phyloP scores from a whole-genome alignment of 2,888 invertebrate genomes.

The Tryphoninae sp. region DNA sequence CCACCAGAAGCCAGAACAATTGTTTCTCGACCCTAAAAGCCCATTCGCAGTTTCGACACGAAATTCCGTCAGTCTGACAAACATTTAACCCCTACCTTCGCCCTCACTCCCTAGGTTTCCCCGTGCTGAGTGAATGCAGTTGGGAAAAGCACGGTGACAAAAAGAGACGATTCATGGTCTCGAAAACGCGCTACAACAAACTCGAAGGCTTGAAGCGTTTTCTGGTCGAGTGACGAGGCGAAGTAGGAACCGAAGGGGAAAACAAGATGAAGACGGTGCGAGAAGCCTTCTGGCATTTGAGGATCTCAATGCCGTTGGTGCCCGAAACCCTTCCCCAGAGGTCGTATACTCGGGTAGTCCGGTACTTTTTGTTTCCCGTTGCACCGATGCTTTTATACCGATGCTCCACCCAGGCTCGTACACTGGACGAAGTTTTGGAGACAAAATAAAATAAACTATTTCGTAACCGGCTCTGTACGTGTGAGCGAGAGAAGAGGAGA shows the following conservation, averaged over 20 bases:
- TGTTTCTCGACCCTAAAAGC: not conserved
- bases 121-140: not conserved
- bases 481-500: not conserved
- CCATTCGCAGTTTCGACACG: conserved; percentile 27
- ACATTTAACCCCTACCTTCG: conserved; percentile 49
- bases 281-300: conserved; percentile 35
- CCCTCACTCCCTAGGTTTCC: not conserved
- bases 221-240: conserved; percentile 48
- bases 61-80: conserved; percentile 37
- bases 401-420: not conserved
- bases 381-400: not conserved
- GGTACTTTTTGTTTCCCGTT: not conserved
- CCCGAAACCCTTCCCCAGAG: conserved; percentile 15
- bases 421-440: conserved; percentile 25
- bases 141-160: conserved; percentile 18
- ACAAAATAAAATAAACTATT: conserved; percentile 40
- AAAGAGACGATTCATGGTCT: conserved; percentile 21
- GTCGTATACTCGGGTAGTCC: conserved; percentile 20
- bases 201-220: conserved; percentile 46
- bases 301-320: conserved; percentile 8
- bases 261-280: conserved; percentile 38
- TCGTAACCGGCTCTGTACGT: not conserved
- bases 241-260: conserved; percentile 45
- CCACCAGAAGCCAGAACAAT: conserved; percentile 5
- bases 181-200: conserved; percentile 42